Conservation (phyloP, 2,888 invertebrate species). For the Drosophila leonis region DNA sequence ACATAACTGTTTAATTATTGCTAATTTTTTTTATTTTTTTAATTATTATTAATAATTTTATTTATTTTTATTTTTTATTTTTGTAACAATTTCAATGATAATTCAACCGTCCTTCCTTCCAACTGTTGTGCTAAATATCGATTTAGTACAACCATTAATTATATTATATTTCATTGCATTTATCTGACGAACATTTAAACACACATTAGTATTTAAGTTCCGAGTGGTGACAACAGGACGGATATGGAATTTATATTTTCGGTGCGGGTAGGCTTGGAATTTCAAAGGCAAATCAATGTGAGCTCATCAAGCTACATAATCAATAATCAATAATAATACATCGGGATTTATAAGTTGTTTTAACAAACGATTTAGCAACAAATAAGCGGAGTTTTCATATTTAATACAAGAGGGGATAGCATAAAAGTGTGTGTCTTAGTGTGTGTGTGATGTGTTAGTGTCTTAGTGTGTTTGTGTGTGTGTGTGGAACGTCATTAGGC, state of each 20-base stretch:
- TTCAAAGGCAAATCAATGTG: conserved; percentile 16
- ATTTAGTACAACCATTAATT: conserved; percentile 75
- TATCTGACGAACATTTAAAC: conserved; percentile 56
- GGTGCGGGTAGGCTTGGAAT: conserved; percentile 25
- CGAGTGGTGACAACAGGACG: conserved; percentile 70
- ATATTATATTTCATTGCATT: conserved; percentile 53
- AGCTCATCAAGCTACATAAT: conserved; percentile 9
- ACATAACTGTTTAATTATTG: conserved; percentile 73
- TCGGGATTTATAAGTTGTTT: conserved; percentile 19
- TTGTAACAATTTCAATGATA: conserved; percentile 73
- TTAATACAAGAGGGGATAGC: conserved; percentile 35
- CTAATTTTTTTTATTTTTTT: conserved; percentile 57
- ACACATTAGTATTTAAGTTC: conserved; percentile 46
- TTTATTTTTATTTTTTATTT: conserved; percentile 38
- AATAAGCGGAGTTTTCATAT: conserved; percentile 35
- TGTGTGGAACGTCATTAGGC: conserved; percentile 72
- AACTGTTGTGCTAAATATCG: conserved; percentile 70
- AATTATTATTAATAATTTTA: conserved; percentile 53
- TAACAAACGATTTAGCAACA: conserved; percentile 66
- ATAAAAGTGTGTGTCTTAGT: conserved; percentile 12
- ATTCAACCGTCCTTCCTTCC: conserved; percentile 59
- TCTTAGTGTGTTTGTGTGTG: conserved; percentile 36
- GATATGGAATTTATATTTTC: conserved; percentile 62
- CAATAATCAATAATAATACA: conserved; percentile 36
- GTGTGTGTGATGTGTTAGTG: conserved; percentile 36